These are phyloP conservation scores for Vanessa cardui DNA, from an alignment of 2,888 invertebrate genomes.

Conservation along the genomic window DNA sequence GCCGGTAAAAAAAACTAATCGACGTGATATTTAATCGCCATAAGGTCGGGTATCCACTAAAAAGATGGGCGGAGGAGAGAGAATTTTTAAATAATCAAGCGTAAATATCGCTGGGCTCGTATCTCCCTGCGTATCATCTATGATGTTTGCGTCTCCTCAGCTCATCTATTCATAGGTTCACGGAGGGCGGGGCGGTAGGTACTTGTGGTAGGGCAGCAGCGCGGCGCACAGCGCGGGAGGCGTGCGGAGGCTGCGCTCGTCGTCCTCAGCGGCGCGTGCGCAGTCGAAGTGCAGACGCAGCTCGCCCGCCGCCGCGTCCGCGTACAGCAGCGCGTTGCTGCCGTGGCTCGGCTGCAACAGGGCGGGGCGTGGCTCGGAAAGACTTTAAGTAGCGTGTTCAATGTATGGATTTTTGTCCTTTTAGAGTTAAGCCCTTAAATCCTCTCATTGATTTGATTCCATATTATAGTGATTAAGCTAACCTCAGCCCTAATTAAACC, in stretches of 20 bases:
- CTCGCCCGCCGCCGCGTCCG: constrained; percentile 20
- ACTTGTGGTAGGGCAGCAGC: constrained; percentile 67
- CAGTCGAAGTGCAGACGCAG: constrained; percentile 29
- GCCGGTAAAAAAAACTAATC: too few species aligned
- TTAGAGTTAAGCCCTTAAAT: too few species aligned
- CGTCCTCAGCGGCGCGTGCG: constrained; percentile 42
- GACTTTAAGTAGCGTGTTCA: too few species aligned
- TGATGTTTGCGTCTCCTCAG: too few species aligned
- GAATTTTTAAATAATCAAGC: too few species aligned
- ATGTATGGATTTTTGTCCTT: not conserved
- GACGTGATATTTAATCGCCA: too few species aligned
- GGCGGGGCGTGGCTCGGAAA: not conserved
- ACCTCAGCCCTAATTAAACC: too few species aligned
- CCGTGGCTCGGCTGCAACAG: constrained; percentile 58
- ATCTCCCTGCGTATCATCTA: too few species aligned
- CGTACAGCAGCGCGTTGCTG: constrained; percentile 59
- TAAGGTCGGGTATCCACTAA: not conserved
- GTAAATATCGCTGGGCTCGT: too few species aligned
- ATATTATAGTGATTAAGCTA: too few species aligned
- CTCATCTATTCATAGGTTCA: too few species aligned
- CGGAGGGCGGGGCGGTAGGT: constrained; percentile 28
- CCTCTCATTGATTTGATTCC: too few species aligned
- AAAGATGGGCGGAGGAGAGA: not conserved
- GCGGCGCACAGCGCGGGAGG: constrained; percentile 53
- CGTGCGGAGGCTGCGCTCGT: constrained; percentile 47